A percentile compares a stretch with the other conserved stretches of the same genome.
These are phyloP conservation scores for Zaprionus inermis DNA, from an alignment of 1,140 invertebrate species.

Conservation along the genomic window DNA sequence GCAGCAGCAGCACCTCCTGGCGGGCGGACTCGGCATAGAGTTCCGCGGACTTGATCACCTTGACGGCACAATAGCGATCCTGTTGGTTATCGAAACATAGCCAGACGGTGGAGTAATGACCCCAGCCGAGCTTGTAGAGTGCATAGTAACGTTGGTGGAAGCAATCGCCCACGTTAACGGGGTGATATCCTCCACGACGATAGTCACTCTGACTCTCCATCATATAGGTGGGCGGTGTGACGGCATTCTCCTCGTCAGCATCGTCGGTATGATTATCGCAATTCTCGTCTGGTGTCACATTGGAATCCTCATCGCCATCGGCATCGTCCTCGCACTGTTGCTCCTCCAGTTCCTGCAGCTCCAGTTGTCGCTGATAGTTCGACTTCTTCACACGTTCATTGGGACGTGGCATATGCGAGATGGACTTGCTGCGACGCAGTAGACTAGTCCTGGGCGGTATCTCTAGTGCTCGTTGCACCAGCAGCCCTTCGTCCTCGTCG, in stretches of 20 bases:
- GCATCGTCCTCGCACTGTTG: not conserved
- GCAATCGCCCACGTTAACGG: slow-evolving; percentile 96
- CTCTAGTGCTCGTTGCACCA: not conserved
- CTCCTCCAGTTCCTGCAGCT: not conserved
- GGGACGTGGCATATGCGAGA: not conserved
- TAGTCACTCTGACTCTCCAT: slow-evolving; percentile 97
- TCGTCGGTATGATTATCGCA: not conserved
- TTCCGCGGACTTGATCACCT: slow-evolving; percentile 98
- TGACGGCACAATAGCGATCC: slow-evolving; percentile 97
- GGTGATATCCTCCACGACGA: slow-evolving; percentile 97
- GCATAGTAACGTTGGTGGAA: slow-evolving; percentile 94
- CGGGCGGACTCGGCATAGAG: slow-evolving; percentile 99
- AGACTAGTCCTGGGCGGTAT: not conserved
- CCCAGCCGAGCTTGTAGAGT: slow-evolving; percentile 98
- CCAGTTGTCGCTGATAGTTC: not conserved
- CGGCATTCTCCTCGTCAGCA: not conserved
- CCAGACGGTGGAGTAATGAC: slow-evolving; percentile 99
- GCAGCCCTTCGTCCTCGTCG: not conserved
- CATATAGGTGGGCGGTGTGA: slow-evolving; percentile 84
- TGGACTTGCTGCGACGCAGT: not conserved
- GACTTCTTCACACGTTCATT: not conserved
- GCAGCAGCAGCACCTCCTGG: slow-evolving; percentile 98
- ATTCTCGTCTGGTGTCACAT: not conserved
- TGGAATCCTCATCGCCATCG: not conserved
- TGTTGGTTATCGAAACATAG: slow-evolving; percentile 96